Base-by-base conservation (phyloP, 2,888 invertebrate species). In the Drosophila formosana region DNA sequence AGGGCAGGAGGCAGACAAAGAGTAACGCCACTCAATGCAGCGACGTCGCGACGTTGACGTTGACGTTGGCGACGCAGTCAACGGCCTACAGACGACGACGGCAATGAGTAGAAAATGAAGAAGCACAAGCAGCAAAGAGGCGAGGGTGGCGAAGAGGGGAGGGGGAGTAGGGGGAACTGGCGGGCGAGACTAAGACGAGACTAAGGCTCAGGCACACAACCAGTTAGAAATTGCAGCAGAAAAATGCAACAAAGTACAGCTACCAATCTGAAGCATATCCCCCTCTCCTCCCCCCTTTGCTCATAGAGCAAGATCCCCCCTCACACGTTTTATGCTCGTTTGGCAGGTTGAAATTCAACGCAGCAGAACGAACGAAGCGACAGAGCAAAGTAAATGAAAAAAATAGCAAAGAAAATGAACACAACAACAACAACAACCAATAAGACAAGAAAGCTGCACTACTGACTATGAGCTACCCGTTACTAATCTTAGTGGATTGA, bases 301-400 rank as follows among this genome's bases (percentile, higher is more conserved):
- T 13, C 11, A 41, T 28, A 53, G 28, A 53, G 11, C 52, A 3
- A 28, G 11, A 37, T 28, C 26, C 53, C 26, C 53, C n/a, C 45
- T 25, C 28, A 39, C 32, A 70, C 57, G 74, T 70, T 75, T 72
- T 61, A 77, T 75, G 77, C 79, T 75, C 78, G 66, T 73, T 72
- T 79, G 80, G 75, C 85, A 87, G 85, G 85, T 87, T 86, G 88
- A 89, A 88, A 88, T 87, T 74, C 80, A 88, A 89, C 89, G 84
- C 88, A 88, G 88, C 84, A 89, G 82, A 88, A 84, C 88, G 79
- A 86, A 70, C 64, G 80, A 87, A 78, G 83, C 75, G 82, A 79
- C 77, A 67, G 72, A 65, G 72, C 70, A 78, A 75, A 84, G 82
- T 76, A 80, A 88, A 80, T 78, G 85, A 72, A 72, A 56, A 56